These are phyloP conservation scores for Sarcophaga variegata DNA, from an alignment of 2,888 invertebrate genomes.

Conservation along the genomic window DNA sequence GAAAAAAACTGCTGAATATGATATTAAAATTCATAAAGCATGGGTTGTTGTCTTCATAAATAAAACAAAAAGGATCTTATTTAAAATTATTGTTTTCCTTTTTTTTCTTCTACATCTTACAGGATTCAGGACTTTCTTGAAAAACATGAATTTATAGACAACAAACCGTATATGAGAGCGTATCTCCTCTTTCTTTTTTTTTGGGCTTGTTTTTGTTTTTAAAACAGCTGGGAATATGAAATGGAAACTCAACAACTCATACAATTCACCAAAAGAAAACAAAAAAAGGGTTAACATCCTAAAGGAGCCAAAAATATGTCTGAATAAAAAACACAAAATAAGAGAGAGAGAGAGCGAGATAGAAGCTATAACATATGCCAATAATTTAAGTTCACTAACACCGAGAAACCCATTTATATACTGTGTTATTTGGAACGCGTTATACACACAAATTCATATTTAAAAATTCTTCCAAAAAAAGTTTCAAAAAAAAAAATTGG, in stretches of 20 bases:
- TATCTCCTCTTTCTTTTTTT: neutral
- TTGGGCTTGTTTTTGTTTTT: neutral
- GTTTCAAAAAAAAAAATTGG: conserved; percentile 2
- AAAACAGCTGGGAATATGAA: neutral
- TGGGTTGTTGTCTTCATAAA: conserved; percentile 8
- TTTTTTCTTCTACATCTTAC: neutral
- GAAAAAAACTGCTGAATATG: neutral
- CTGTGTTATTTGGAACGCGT: neutral
- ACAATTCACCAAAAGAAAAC: neutral
- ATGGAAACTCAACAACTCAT: conserved; percentile 13
- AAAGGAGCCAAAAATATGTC: conserved; percentile 20
- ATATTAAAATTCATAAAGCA: conserved; percentile 3
- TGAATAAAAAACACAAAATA: neutral
- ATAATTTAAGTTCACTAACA: conserved; percentile 39
- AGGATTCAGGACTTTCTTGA: neutral
- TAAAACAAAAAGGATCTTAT: conserved; percentile 14
- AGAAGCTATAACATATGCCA: conserved; percentile 55
- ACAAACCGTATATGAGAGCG: neutral
- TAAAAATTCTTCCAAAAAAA: neutral
- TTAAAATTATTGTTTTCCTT: neutral
- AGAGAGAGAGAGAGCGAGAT: conserved; percentile 4
- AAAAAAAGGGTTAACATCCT: conserved; percentile 54
- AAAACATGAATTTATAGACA: conserved; percentile 1
- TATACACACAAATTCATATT: conserved; percentile 16
- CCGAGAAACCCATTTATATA: neutral